Evolutionary conservation across 2,113 vertebrate genomes (phyloP).

Genomic region (Helogale parvula): DNA sequence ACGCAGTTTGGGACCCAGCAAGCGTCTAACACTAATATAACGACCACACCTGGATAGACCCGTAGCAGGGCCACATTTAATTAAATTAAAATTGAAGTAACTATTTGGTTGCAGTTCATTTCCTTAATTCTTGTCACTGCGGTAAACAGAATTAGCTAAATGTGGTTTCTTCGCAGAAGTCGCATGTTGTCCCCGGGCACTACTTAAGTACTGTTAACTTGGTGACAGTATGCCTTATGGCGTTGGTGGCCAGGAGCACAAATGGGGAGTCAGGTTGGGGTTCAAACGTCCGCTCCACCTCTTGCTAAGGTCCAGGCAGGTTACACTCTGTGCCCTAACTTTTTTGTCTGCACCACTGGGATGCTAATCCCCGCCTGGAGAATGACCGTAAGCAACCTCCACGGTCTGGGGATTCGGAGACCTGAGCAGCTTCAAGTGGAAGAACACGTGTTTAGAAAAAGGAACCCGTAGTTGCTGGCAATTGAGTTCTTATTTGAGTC

Average conservation of each 20-base stretch:
- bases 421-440: background rate
- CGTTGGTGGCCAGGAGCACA: background rate
- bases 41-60: background rate
- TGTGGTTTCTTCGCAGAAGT: background rate
- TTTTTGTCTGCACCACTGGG: background rate
- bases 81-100: background rate
- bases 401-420: background rate
- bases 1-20: background rate
- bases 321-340: background rate
- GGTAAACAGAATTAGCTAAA: background rate
- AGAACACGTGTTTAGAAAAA: background rate
- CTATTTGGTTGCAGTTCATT: background rate
- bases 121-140: background rate
- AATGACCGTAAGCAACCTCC: background rate
- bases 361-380: background rate
- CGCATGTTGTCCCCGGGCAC: background rate
- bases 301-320: background rate
- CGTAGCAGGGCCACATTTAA: background rate
- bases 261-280: background rate
- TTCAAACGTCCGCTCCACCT: background rate
- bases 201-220: fast-evolving
- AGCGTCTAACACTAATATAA: background rate
- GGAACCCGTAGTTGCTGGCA: background rate
- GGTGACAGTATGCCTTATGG: fast-evolving
- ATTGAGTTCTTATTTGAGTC: background rate